Base-by-base conservation (phyloP, 2,888 invertebrate species). In the Lamellibrachia columna region DNA sequence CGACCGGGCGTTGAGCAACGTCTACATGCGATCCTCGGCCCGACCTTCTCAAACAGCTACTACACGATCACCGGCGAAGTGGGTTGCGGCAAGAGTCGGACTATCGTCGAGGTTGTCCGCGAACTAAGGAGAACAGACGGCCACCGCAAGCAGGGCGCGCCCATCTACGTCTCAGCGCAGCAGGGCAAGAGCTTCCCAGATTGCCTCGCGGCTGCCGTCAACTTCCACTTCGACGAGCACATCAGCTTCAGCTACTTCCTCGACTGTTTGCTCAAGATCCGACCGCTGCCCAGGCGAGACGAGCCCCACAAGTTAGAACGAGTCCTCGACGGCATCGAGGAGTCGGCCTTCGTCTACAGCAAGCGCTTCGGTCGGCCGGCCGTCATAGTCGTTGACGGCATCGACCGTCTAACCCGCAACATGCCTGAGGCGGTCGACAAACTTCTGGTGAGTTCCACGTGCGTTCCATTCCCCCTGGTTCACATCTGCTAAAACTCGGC, bases 351-450 rank as follows among this genome's bases (percentile, higher is more conserved):
- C 90, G 52, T 90, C 28, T 94, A 94, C 90, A 58, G 92, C 92
- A 55, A 90, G 40, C 22, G n/a, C 22, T 75, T n/a, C 3, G 93
- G 93, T 52, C n/a, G 92, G 15, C 93, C 94, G 7, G 93, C 92
- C n/a, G 94, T 94, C 11, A 75, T 94, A 4, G 93, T 94, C n/a
- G 94, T 94, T 52, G 94, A 94, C 92, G 93, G 93, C 58, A 90
- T 93, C 4, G 92, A 93, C 75, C 8, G 40, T 15, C 91, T 94
- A 8, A 52, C 91, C 11, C 15, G 90, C 53, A 55, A 93, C 28
- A 90, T 93, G 75, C 94, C 93, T 22, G 92, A 91, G 52, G 93
- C 94, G 3, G n/a, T 94, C 52, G 53, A 60, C 90, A 40, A 58
- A 53, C 60, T 90, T 52, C 90, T 58, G 90, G 92, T 92, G n/a